These are phyloP conservation scores for Panthera leo DNA, from an alignment of 2,113 vertebrate genomes.

Conservation along the genomic window DNA sequence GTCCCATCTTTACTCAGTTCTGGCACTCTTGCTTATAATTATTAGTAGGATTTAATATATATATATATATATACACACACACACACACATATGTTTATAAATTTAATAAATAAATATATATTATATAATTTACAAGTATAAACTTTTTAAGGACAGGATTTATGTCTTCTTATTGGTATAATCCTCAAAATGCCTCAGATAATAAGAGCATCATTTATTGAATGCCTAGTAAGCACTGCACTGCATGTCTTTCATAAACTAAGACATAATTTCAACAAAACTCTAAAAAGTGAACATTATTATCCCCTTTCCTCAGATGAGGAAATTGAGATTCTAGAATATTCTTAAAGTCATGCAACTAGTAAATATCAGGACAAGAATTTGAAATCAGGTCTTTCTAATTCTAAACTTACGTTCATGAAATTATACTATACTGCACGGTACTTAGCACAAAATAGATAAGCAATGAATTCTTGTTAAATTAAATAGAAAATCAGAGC, in stretches of 20 bases:
- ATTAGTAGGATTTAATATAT: neutral
- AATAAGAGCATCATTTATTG: neutral
- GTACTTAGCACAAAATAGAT: neutral
- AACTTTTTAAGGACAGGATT: neutral
- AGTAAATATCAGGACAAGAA: conserved; percentile 8
- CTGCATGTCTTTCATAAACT: neutral
- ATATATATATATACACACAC: neutral
- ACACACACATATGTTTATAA: neutral
- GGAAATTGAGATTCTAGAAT: neutral
- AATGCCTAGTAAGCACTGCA: neutral
- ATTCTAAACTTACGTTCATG: neutral
- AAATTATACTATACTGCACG: neutral
- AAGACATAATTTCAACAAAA: conserved; percentile 28
- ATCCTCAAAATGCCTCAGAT: neutral
- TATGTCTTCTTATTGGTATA: neutral
- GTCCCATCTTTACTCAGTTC: neutral
- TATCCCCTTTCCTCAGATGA: neutral
- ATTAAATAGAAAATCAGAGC: conserved; percentile 19
- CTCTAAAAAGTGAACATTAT: neutral
- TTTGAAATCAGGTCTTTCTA: conserved; percentile 17
- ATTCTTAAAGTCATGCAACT: neutral
- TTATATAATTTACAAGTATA: neutral
- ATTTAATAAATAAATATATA: no score
- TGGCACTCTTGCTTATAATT: neutral
- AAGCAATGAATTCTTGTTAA: conserved; percentile 35